Percentiles rank a stretch among this genome's conserved stretches.
These are phyloP conservation scores for Protobothrops mucrosquamatus DNA, from an alignment of 2,113 vertebrate genomes.

Conservation along the genomic window DNA sequence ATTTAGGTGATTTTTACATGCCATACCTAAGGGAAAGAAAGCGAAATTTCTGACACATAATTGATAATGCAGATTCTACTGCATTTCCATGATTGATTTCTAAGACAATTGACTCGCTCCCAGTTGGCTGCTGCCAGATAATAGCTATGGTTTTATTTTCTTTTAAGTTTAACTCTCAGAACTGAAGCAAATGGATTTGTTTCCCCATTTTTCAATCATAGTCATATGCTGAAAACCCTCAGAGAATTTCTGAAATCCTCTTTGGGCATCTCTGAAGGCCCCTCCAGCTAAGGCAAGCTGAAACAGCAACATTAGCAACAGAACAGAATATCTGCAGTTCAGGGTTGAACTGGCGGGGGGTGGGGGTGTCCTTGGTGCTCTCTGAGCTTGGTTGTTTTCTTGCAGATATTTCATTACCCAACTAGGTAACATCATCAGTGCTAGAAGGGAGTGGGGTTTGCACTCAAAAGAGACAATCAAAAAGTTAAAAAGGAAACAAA, in stretches of 20 bases:
- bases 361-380: too few species aligned
- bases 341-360: neutral
- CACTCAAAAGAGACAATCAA: neutral
- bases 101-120: neutral
- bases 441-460: neutral
- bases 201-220: neutral
- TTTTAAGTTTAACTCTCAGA: neutral
- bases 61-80: constrained; percentile 22
- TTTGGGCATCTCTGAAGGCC: neutral
- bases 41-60: neutral
- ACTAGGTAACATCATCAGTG: too few species aligned
- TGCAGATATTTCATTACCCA: too few species aligned
- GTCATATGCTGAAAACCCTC: neutral
- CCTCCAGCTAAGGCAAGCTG: neutral
- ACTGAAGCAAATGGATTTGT: neutral
- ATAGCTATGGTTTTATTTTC: neutral
- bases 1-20: constrained; percentile 13
- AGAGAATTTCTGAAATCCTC: neutral
- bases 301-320: neutral
- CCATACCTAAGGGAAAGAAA: neutral
- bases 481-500: neutral
- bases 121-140: neutral
- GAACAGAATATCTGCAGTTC: neutral
- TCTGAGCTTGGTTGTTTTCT: too few species aligned
- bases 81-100: neutral